Percentiles rank a stretch among this genome's conserved stretches.
These are phyloP conservation scores for Ormyrus pomaceus DNA, from an alignment of 2,888 invertebrate genomes.

Conservation along the genomic window DNA sequence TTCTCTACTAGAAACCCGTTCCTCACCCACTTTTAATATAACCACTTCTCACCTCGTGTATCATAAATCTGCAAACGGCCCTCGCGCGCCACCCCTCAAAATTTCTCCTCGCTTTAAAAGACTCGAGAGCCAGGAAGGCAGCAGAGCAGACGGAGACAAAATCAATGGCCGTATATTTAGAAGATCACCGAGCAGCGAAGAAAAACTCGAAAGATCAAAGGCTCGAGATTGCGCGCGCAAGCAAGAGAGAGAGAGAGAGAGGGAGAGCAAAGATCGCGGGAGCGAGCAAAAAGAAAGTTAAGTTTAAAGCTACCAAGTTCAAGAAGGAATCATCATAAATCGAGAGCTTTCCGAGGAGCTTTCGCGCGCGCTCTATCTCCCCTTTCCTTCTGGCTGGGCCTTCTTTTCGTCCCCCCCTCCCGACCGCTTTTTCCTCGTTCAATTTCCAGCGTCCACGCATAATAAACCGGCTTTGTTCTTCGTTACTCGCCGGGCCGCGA, in stretches of 20 bases:
- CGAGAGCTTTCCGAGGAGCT: slow-evolving; percentile 58
- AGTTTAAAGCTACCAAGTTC: slow-evolving; percentile 58
- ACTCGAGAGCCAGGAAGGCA: background rate
- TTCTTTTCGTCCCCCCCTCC: background rate
- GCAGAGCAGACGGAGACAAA: slow-evolving; percentile 1
- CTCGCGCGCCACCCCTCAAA: too few species aligned
- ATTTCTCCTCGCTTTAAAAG: background rate
- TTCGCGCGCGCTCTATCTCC: slow-evolving; percentile 40
- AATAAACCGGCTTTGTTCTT: slow-evolving; percentile 64
- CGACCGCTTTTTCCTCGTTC: slow-evolving; percentile 57
- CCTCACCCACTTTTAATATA: too few species aligned
- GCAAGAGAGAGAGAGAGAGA: slow-evolving; percentile 23
- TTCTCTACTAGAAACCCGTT: too few species aligned
- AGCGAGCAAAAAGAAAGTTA: slow-evolving; percentile 48
- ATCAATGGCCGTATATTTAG: slow-evolving; percentile 38
- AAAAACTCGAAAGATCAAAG: slow-evolving; percentile 19
- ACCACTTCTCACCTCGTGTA: too few species aligned
- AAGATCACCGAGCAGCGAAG: slow-evolving; percentile 27
- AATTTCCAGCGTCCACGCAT: slow-evolving; percentile 63
- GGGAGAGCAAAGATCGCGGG: background rate
- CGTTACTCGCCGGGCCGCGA: slow-evolving; percentile 1
- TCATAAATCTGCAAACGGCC: too few species aligned
- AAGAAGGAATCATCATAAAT: slow-evolving; percentile 61
- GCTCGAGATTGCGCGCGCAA: background rate
- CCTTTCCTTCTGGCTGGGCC: slow-evolving; percentile 23